A percentile compares a stretch with the other conserved stretches of the same genome.
These are phyloP conservation scores for Illadopsis cleaveri DNA, from an alignment of 2,113 vertebrate species.

Conservation along the genomic window DNA sequence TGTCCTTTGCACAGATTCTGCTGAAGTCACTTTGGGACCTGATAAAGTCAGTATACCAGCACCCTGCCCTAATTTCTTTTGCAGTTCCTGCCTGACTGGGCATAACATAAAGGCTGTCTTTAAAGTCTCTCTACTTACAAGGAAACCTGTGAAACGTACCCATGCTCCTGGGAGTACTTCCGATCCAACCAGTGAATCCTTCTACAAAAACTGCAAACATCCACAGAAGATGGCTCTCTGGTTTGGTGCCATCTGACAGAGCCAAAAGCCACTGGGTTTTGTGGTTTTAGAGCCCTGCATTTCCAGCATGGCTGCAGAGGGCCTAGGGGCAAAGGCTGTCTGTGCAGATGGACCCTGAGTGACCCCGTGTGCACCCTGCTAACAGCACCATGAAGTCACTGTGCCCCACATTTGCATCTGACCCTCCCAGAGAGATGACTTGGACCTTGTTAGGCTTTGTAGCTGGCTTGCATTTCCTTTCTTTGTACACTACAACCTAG, in stretches of 20 bases:
- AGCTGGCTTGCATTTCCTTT: background rate
- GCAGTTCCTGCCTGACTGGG: background rate
- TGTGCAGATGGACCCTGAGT: background rate
- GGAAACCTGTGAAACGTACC: background rate
- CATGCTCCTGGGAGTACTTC: background rate
- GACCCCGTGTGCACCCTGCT: background rate
- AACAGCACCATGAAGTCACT: background rate
- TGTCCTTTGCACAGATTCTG: background rate
- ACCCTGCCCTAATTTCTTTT: background rate
- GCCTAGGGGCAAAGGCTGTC: background rate
- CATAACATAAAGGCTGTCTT: background rate
- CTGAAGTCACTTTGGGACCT: background rate
- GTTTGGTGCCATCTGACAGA: background rate
- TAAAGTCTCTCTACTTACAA: background rate
- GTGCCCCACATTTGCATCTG: background rate
- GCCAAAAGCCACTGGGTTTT: background rate
- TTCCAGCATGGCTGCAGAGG: background rate
- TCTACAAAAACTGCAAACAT: background rate
- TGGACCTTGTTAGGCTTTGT: background rate
- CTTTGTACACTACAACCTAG: fast-evolving
- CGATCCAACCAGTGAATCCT: background rate
- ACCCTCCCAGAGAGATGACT: background rate
- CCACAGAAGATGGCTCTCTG: background rate
- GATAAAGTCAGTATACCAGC: background rate
- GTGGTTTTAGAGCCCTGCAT: no score